Evolutionary conservation across 1,140 invertebrate species (phyloP).

Genomic region (Macrotrachela quadricornifera): DNA sequence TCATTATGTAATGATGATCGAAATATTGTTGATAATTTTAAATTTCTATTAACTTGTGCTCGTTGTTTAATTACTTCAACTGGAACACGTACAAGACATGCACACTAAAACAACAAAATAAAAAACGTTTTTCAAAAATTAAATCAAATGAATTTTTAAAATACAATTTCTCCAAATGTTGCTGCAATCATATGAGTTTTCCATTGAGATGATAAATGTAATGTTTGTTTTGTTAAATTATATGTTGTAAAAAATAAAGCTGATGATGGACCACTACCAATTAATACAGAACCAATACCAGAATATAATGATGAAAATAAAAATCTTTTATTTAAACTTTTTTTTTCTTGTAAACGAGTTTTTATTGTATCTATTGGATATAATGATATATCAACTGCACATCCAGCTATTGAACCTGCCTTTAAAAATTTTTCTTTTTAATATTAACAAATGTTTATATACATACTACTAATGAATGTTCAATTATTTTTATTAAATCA

Average conservation of each 20-base stretch:
- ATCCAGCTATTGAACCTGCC: slow-evolving; percentile 36
- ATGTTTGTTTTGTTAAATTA: not conserved
- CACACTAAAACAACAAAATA: too few species aligned
- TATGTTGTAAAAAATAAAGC: slow-evolving; percentile 8
- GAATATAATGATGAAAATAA: slow-evolving; percentile 69
- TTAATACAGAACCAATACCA: slow-evolving; percentile 55
- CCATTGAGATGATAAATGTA: not conserved
- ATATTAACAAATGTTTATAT: too few species aligned
- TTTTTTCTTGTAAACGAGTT: slow-evolving; percentile 64
- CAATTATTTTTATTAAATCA: too few species aligned
- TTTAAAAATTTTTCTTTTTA: slow-evolving; percentile 3
- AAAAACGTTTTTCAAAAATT: too few species aligned
- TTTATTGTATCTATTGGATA: slow-evolving; percentile 86
- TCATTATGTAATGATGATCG: too few species aligned
- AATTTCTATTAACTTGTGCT: slow-evolving; percentile 45
- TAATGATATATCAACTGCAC: slow-evolving; percentile 46
- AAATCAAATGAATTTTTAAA: too few species aligned
- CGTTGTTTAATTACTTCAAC: slow-evolving; percentile 84
- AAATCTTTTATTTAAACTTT: slow-evolving; percentile 64
- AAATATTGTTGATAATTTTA: not conserved
- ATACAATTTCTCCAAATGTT: slow-evolving; percentile 4
- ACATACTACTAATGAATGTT: too few species aligned
- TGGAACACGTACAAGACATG: slow-evolving; percentile 69
- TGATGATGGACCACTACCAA: slow-evolving; percentile 57
- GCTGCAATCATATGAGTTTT: slow-evolving; percentile 2